Evolutionary conservation across 2,888 invertebrate genomes (phyloP), one percentile per base, ranked within the genome.

Genomic region (Netelia inedita): DNA sequence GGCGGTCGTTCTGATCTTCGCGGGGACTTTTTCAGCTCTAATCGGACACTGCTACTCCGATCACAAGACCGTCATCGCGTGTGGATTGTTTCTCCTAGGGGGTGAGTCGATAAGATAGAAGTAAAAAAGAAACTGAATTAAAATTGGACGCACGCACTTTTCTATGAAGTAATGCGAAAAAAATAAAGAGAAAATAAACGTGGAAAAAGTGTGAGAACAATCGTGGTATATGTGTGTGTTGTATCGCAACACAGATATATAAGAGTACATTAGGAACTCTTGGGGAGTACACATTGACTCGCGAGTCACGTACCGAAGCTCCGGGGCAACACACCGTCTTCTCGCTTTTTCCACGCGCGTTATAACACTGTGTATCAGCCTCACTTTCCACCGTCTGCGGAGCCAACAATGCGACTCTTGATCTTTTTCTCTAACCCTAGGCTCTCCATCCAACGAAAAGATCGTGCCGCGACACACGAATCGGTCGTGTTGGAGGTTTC

Each of bases 31-130:
- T 88, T 95, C 95, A 80, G 95, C 95, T 41, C 91, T 95, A 86
- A 94, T 95, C 89, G 95, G 95, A 73, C 95, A 95, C 89, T 95
- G 95, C 92, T 95, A 95, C 91, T 94, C 94, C 87, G 95, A 95
- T 94, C 95, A 95, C 93, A 95, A 95, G 90, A 95, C 95, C 68
- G 94, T 96, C 69, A 93, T 95, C 68, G 95, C 95, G 65, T 95
- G 95, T 89, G 95, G 95, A 87, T 94, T 95, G 82, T 95, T 95
- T 91, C 95, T 95, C 66, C 93, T 95, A 50, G 95, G 95, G 87
- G 95, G 95, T 96, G 91, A 95, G 95, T 94, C 74, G 61, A 72
- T 69, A n/a, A 57, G 43, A 19, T 16, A 57, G 1, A 14, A 23
- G 46, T 14, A 46, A 14, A 46, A 46, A 46, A 46, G 46, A 46